Percentiles rank a stretch among this genome's conserved stretches.
Evolutionary conservation across 2,888 invertebrate genomes (phyloP).

Genomic region (Protonemura montana): DNA sequence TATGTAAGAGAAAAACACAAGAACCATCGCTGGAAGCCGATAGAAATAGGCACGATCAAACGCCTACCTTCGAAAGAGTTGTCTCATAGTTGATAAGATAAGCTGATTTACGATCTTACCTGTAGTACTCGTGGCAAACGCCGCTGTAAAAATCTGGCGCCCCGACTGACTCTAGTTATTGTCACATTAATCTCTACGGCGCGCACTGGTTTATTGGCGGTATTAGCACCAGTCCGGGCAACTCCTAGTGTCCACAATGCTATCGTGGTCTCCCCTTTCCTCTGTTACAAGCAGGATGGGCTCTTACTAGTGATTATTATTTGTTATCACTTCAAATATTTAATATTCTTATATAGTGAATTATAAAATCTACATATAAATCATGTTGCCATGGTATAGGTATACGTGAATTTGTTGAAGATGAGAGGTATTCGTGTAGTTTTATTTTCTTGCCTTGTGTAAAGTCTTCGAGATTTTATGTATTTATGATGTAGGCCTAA

Average conservation of each 20-base stretch:
- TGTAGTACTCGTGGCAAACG: neutral
- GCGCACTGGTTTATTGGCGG: neutral
- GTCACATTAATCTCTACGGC: neutral
- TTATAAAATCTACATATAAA: conserved; percentile 12
- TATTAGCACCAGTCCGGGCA: neutral
- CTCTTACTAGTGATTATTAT: neutral
- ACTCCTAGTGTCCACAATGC: neutral
- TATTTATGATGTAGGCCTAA: conserved; percentile 7
- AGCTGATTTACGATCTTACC: neutral
- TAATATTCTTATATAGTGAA: neutral
- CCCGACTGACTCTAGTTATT: neutral
- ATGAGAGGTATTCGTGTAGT: neutral
- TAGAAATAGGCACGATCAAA: too few relatives aligned
- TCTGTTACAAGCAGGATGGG: neutral
- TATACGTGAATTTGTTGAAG: neutral
- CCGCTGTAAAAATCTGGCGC: neutral
- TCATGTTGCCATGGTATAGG: too few relatives aligned
- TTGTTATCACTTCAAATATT: conserved; percentile 7
- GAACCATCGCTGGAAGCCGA: too few relatives aligned
- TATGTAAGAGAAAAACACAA: too few relatives aligned
- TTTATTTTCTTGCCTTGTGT: neutral
- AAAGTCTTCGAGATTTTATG: neutral
- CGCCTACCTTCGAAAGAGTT: too few relatives aligned
- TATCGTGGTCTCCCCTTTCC: neutral
- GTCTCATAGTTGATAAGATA: neutral